Base-by-base conservation (phyloP, 2,888 invertebrate species). In the Ashinkailepas kermadecensis region DNA sequence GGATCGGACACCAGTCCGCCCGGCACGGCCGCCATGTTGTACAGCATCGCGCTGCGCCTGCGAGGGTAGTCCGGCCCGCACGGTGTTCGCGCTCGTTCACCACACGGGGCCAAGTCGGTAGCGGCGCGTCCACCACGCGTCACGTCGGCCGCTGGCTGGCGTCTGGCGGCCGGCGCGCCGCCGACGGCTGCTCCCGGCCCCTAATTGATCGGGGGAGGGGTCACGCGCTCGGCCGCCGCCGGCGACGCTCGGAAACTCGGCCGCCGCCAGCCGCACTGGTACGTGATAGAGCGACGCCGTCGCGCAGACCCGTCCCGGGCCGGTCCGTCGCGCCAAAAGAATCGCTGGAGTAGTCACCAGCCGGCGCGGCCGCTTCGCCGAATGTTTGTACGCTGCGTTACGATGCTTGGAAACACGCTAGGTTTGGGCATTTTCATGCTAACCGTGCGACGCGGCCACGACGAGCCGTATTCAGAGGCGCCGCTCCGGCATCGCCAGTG, bases 201-300 rank as follows among this genome's bases (percentile, higher is more conserved):
- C 74, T 56, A 74, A 74, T 74, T 74, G 74, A 74, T 74, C 74
- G 74, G 74, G 54, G 74, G 56, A 23, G 70, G 6, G 74, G 74
- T 39, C 70, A 39, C 39, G 39, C 70, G 70, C 70, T 39, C 25
- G 15, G 4, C 59, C 39, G 13, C 6, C 70, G 65, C n/a, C 65
- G 65, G 15, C 65, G 65, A 23, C 65, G 65, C 65, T 12, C 7
- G n/a, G n/a, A 12, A n/a, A 12, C 9, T 23, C 65, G 65, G 10
- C 15, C 65, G 15, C 18, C 64, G 18, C 8, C 65, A n/a, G 65
- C n/a, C 65, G 39, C 39, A 39, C 39, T 4, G 39, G 39, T 39
- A 39, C 39, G 39, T 39, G 39, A 39, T 39, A 39, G 39, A 39
- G 39, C 39, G 39, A 4, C 39, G 39, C 39, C 39, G 39, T 39